Evolutionary conservation across 2,113 vertebrate species (phyloP).

Genomic region (Ariopsis seemanni): DNA sequence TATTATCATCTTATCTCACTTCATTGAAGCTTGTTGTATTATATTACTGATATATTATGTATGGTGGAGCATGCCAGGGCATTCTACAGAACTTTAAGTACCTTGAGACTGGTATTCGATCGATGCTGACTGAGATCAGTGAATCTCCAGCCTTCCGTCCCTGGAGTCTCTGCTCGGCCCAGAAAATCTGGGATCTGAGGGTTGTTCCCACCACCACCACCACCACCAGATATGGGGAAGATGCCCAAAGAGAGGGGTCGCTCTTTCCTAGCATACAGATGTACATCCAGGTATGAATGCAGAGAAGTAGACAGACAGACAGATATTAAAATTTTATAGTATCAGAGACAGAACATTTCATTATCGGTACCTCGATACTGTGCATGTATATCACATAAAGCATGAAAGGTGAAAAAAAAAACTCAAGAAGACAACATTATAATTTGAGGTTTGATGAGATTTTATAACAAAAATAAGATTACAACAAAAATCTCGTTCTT

Average conservation of each 20-base stretch:
- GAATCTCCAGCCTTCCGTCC: constrained; percentile 88
- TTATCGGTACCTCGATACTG: not conserved
- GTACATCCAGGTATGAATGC: not conserved
- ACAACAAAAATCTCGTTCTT: not conserved
- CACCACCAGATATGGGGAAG: constrained; percentile 78
- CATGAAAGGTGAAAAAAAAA: not conserved
- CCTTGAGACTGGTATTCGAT: constrained; percentile 92
- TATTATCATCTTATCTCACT: not conserved
- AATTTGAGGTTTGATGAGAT: not conserved
- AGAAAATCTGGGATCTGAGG: constrained; percentile 77
- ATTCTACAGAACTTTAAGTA: constrained; percentile 57
- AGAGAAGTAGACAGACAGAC: not conserved
- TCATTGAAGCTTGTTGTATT: not conserved
- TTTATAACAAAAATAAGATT: not conserved
- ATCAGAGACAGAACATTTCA: not conserved
- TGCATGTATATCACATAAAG: not conserved
- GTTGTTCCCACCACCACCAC: constrained; percentile 77
- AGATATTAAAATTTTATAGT: not conserved
- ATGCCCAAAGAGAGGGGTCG: constrained; percentile 93
- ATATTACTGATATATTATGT: not conserved
- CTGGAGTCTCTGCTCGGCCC: constrained; percentile 76
- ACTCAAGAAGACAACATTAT: not conserved
- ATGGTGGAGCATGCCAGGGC: not conserved
- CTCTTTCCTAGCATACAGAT: constrained; percentile 79
- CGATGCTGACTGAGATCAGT: constrained; percentile 82